Evolutionary conservation across 2,797 vertebrate genomes (phyloP).

Genomic region (Sebastes trivittatus): DNA sequence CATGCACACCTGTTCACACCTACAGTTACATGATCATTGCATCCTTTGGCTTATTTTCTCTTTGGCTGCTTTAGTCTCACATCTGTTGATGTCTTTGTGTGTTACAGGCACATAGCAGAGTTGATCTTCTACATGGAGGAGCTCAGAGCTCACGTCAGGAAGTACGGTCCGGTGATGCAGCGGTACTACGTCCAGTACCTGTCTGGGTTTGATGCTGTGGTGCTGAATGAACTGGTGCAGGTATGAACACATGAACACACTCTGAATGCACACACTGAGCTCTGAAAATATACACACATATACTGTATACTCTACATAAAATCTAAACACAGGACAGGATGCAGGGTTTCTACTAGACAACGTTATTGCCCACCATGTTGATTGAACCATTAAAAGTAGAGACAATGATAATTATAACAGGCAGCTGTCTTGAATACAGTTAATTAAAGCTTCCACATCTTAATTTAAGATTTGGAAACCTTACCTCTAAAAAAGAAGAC

Average conservation of each 20-base stretch:
- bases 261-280: too few species aligned
- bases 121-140: constrained; percentile 99
- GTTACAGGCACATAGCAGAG: constrained; percentile 93
- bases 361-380: not conserved
- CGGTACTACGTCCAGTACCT: constrained; percentile 98
- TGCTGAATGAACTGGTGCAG: constrained; percentile 98
- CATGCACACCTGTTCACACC: not conserved
- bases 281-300: not conserved
- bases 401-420: not conserved
- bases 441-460: too few species aligned
- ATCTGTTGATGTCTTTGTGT: constrained; percentile 4
- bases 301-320: too few species aligned
- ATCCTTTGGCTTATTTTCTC: not conserved
- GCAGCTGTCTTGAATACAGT: not conserved
- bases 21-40: not conserved
- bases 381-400: not conserved
- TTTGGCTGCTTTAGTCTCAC: not conserved
- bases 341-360: not conserved
- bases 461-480: too few species aligned
- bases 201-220: constrained; percentile 97
- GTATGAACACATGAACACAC: constrained; percentile 61
- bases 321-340: not conserved
- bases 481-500: too few species aligned
- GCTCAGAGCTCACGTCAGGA: constrained; percentile 93
- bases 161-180: constrained; percentile 98